Conservation (phyloP, 2,888 invertebrate genomes). For the Amblyteles armatorius region DNA sequence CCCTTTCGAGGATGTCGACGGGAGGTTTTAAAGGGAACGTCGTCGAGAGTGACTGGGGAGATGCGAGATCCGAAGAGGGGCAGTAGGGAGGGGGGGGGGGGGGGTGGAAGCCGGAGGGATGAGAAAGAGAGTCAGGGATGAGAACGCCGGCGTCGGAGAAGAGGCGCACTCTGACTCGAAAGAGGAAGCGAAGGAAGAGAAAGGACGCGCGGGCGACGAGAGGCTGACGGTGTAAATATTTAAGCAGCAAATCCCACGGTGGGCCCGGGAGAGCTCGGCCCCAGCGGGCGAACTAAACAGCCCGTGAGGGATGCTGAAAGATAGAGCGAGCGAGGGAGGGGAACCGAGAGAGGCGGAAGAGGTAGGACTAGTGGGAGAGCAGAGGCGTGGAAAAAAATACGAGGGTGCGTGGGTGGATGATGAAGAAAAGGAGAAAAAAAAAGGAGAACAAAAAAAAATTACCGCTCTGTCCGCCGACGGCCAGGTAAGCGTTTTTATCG, state of each 20-base stretch:
- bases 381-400: constrained; percentile 33
- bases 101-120: constrained; percentile 35
- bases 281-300: constrained; percentile 60
- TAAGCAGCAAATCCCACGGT: constrained; percentile 75
- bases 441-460: constrained; percentile 23
- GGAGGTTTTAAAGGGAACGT: constrained; percentile 65
- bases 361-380: constrained; percentile 54
- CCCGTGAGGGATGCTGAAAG: constrained; percentile 42
- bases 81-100: constrained; percentile 7
- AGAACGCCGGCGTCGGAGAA: constrained; percentile 51
- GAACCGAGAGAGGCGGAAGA: constrained; percentile 52
- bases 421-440: constrained; percentile 18
- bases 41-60: constrained; percentile 48
- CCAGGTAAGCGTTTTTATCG: constrained; percentile 58
- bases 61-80: constrained; percentile 6
- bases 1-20: constrained; percentile 72
- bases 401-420: constrained; percentile 48
- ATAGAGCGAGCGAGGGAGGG: constrained; percentile 36
- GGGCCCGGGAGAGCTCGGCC: constrained; percentile 53
- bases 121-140: constrained; percentile 43
- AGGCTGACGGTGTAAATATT: constrained; percentile 78
- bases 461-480: constrained; percentile 31
- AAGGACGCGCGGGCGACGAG: constrained; percentile 49
- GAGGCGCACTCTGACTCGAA: constrained; percentile 41
- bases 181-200: constrained; percentile 44